phyloP scores from a whole-genome alignment of 2,113 vertebrate species.

The Perccottus glenii region DNA sequence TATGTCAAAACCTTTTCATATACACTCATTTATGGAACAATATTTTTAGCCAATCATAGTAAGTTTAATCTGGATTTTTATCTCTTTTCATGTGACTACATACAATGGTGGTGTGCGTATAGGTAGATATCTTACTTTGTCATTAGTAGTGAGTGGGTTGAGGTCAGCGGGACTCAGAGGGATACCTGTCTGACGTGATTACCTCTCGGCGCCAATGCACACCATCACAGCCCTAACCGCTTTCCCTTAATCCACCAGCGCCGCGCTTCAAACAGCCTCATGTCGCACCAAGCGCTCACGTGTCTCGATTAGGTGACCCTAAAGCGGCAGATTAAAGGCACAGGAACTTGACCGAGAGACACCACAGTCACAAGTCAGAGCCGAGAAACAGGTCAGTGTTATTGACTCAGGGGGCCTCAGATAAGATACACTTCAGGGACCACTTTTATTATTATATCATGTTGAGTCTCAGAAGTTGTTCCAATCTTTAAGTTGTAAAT shows the following conservation, averaged over 20 bases:
- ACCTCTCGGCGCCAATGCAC: constrained; percentile 30
- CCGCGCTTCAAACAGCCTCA: constrained; percentile 3
- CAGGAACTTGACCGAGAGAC: background rate
- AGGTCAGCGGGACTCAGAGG: constrained; percentile 12
- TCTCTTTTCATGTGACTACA: too few species aligned
- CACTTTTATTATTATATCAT: too few species aligned
- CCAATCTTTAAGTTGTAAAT: too few species aligned
- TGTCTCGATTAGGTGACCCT: constrained; percentile 34
- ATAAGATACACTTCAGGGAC: too few species aligned
- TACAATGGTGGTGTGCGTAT: too few species aligned
- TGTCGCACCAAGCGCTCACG: constrained; percentile 20
- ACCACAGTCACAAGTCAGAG: background rate
- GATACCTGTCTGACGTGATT: constrained; percentile 44
- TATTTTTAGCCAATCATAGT: too few species aligned
- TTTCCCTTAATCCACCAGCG: constrained; percentile 47
- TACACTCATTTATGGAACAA: too few species aligned
- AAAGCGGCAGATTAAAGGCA: constrained; percentile 37
- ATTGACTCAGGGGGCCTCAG: background rate
- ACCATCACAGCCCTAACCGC: constrained; percentile 32
- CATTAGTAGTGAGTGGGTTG: background rate
- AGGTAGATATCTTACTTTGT: too few species aligned
- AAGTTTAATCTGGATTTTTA: too few species aligned
- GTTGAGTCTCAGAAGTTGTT: too few species aligned
- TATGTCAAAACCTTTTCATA: too few species aligned
- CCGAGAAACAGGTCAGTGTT: background rate